Conservation (phyloP, 2,888 invertebrate species). For the Bombyx huttoni region DNA sequence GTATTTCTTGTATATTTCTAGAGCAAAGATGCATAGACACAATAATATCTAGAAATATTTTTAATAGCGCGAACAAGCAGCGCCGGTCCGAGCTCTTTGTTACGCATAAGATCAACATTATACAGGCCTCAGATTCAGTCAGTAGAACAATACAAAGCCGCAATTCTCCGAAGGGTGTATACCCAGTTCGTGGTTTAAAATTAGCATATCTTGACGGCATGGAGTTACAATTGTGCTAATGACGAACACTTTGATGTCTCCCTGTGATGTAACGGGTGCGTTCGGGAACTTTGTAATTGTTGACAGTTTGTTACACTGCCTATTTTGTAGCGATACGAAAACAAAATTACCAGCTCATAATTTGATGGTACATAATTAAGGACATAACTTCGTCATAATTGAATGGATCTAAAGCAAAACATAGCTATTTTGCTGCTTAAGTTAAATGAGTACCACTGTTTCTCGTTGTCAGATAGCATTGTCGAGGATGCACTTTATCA, state of each 20-base stretch:
- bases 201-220: slow-evolving; percentile 38
- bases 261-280: neutral
- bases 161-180: slow-evolving; percentile 21
- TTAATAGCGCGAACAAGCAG: too few species aligned
- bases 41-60: too few species aligned
- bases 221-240: slow-evolving; percentile 23
- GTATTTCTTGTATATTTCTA: neutral
- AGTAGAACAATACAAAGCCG: slow-evolving; percentile 19
- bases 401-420: too few species aligned
- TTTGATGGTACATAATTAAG: neutral
- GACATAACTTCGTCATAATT: too few species aligned
- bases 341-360: neutral
- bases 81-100: neutral
- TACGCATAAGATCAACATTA: slow-evolving; percentile 16
- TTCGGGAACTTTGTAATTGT: neutral
- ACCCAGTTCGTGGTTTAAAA: slow-evolving; percentile 36
- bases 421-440: too few species aligned
- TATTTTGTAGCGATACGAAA: neutral
- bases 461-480: too few species aligned
- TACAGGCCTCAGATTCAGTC: slow-evolving; percentile 18
- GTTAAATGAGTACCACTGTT: too few species aligned
- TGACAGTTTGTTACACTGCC: neutral
- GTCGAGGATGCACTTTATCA: too few species aligned
- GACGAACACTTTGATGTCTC: slow-evolving; percentile 12
- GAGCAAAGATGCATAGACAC: neutral